These are phyloP conservation scores for Saccostrea cuccullata DNA, from an alignment of 1,140 invertebrate species.

Conservation along the genomic window DNA sequence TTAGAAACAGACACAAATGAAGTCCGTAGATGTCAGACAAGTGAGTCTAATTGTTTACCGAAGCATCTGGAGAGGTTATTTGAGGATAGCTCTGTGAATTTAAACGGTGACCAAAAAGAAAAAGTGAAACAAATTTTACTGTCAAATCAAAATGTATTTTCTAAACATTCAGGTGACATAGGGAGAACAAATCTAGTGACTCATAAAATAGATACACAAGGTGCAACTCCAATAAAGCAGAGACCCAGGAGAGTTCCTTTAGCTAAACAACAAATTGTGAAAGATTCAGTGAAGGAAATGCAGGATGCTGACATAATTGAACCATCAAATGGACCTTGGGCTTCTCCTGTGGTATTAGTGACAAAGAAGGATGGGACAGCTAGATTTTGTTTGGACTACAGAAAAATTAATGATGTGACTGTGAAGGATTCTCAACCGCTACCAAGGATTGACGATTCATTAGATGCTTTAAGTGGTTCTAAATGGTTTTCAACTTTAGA, in stretches of 20 bases:
- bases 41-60: neutral
- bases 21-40: neutral
- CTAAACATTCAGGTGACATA: neutral
- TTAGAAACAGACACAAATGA: neutral
- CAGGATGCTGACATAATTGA: constrained; percentile 64
- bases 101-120: neutral
- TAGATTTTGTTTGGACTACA: constrained; percentile 79
- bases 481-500: too few relatives aligned
- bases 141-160: neutral
- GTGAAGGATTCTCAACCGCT: too few relatives aligned
- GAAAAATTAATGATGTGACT: too few relatives aligned
- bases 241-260: neutral
- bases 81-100: neutral
- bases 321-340: constrained; percentile 78
- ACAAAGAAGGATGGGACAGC: constrained; percentile 77
- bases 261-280: neutral
- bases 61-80: neutral
- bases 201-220: neutral
- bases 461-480: too few relatives aligned
- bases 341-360: constrained; percentile 79
- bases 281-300: constrained; percentile 35
- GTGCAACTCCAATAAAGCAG: neutral
- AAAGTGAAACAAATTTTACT: neutral
- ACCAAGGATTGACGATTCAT: too few relatives aligned
- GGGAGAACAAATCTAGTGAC: neutral